These are phyloP conservation scores for Momotus momota DNA, from an alignment of 2,797 vertebrate species.

Conservation along the genomic window DNA sequence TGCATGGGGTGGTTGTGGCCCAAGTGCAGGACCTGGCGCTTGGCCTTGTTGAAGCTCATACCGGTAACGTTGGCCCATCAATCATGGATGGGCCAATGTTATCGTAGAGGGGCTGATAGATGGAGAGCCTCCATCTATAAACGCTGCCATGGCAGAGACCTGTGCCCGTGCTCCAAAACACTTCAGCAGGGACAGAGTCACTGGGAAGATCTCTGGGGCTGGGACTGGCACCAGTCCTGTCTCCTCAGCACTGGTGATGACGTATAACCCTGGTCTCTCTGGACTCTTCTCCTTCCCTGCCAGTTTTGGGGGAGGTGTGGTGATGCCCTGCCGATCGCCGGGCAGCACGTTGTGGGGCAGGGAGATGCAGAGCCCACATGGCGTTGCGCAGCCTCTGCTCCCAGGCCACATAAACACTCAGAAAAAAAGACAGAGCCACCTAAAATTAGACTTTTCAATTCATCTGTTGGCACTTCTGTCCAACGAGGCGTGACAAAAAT, in stretches of 20 bases:
- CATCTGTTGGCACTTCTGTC: not conserved
- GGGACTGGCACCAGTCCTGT: not conserved
- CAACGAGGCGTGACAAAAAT: not conserved
- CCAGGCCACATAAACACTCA: not conserved
- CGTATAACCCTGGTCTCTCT: fast-evolving
- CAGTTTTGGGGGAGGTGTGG: not conserved
- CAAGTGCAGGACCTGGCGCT: too few species aligned
- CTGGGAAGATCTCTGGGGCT: not conserved
- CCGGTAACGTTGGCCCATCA: too few species aligned
- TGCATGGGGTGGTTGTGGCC: too few species aligned
- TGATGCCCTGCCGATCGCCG: not conserved
- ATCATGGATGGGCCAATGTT: too few species aligned
- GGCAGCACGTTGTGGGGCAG: not conserved
- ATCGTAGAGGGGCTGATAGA: too few species aligned
- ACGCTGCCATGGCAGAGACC: not conserved
- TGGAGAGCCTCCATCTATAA: not conserved
- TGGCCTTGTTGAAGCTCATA: too few species aligned
- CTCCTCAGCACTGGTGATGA: not conserved
- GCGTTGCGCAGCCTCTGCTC: not conserved
- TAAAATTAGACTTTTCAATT: not conserved
- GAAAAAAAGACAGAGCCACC: not conserved
- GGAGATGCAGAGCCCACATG: fast-evolving
- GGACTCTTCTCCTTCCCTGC: not conserved
- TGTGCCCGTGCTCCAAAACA: not conserved
- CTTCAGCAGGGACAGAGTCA: not conserved